These are phyloP conservation scores for Typhlomys cinereus DNA, from an alignment of 2,113 vertebrate genomes.

Conservation along the genomic window DNA sequence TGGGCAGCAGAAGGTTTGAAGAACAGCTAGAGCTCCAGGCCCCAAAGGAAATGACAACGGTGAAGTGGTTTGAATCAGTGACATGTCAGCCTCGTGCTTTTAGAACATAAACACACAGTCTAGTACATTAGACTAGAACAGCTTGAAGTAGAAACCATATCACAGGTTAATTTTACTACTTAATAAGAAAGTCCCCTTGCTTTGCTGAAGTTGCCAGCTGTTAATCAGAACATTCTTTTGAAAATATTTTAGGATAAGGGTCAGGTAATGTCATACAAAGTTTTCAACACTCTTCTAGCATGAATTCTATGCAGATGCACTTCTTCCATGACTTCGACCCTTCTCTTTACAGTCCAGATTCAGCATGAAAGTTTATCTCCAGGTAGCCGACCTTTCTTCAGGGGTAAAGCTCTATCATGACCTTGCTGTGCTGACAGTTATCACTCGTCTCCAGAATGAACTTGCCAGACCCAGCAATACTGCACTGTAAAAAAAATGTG, in stretches of 20 bases:
- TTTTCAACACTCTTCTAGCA: conserved; percentile 80
- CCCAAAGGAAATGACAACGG: background rate
- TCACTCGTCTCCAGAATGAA: conserved; percentile 80
- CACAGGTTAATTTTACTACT: conserved; percentile 59
- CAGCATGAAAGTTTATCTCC: conserved; percentile 86
- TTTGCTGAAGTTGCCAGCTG: conserved; percentile 72
- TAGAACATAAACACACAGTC: background rate
- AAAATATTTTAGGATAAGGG: conserved; percentile 79
- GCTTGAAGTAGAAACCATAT: conserved; percentile 25
- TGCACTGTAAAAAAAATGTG: conserved; percentile 80
- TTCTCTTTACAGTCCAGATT: conserved; percentile 84
- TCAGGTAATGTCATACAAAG: conserved; percentile 79
- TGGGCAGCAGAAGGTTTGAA: background rate
- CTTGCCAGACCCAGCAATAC: conserved; percentile 80
- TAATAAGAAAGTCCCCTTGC: conserved; percentile 42
- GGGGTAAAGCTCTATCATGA: conserved; percentile 85
- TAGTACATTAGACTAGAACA: conserved; percentile 21
- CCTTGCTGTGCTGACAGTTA: conserved; percentile 84
- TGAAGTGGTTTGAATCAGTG: background rate
- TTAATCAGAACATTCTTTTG: conserved; percentile 69
- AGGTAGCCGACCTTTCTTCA: conserved; percentile 84
- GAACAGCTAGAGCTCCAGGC: background rate
- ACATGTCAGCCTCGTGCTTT: background rate
- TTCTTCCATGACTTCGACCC: conserved; percentile 51
- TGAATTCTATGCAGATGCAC: conserved; percentile 85